These are phyloP conservation scores for Mizuhopecten yessoensis DNA, from an alignment of 1,140 invertebrate genomes.

Conservation along the genomic window DNA sequence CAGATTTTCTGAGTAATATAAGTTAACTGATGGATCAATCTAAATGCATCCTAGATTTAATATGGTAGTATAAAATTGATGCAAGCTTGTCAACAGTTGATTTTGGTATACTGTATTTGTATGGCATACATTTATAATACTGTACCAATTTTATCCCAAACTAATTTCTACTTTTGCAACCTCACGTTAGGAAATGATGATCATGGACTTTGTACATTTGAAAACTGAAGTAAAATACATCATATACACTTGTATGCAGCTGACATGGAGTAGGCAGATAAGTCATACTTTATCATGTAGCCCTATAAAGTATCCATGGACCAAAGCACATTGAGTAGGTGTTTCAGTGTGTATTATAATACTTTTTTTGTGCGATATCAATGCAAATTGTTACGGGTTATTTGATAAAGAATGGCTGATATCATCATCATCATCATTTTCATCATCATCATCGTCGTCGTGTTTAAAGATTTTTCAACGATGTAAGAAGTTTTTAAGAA, in stretches of 20 bases:
- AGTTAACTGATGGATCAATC: too few relatives aligned
- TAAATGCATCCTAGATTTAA: too few relatives aligned
- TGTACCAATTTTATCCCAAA: background rate
- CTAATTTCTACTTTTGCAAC: background rate
- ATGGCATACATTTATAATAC: background rate
- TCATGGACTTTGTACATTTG: background rate
- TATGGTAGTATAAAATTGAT: background rate
- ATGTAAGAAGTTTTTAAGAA: too few relatives aligned
- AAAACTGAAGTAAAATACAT: background rate
- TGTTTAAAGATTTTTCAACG: background rate
- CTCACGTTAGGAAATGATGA: background rate
- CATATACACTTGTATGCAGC: background rate
- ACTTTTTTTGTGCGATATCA: background rate
- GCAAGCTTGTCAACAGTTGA: background rate
- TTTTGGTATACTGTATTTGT: background rate
- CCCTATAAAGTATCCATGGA: background rate
- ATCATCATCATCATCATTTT: background rate
- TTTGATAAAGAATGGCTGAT: conserved; percentile 13
- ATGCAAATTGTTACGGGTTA: conserved; percentile 38
- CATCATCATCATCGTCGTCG: background rate
- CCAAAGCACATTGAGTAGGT: background rate
- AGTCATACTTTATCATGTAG: background rate
- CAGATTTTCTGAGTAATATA: too few relatives aligned
- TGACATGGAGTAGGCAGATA: background rate
- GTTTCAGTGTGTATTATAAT: background rate